These are phyloP conservation scores for Drosophila fuyamai DNA, from an alignment of 1,140 invertebrate genomes.

Conservation along the genomic window DNA sequence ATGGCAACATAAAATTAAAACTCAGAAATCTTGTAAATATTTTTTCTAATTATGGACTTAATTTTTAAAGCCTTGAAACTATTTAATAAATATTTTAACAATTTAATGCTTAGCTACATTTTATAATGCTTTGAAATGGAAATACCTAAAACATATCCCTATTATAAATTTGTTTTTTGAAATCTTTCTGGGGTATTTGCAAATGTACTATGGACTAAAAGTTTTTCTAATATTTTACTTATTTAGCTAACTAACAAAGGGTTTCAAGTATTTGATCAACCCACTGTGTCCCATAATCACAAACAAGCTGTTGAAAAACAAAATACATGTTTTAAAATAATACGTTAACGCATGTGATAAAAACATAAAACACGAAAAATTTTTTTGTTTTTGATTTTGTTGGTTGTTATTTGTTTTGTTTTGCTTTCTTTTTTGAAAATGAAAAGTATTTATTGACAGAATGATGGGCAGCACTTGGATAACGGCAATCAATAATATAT, in stretches of 20 bases:
- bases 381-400: conserved; percentile 43
- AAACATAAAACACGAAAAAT: conserved; percentile 49
- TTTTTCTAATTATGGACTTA: too few species aligned
- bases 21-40: too few species aligned
- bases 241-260: background rate
- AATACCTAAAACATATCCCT: too few species aligned
- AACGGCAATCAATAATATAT: conserved; percentile 51
- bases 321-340: conserved; percentile 30
- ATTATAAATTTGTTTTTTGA: too few species aligned
- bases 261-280: background rate
- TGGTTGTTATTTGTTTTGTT: conserved; percentile 50
- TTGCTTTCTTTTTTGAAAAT: conserved; percentile 64
- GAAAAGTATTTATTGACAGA: conserved; percentile 65
- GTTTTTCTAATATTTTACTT: background rate
- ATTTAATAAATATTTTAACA: too few species aligned
- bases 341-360: too few species aligned
- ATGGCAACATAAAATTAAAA: too few species aligned
- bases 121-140: too few species aligned
- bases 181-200: too few species aligned
- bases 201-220: too few species aligned
- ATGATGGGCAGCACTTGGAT: conserved; percentile 62
- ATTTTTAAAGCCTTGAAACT: too few species aligned
- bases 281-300: conserved; percentile 9
- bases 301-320: conserved; percentile 38
- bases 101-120: too few species aligned